Evolutionary conservation across 2,888 invertebrate species (phyloP).

Genomic region (Zelleria hepariella): DNA sequence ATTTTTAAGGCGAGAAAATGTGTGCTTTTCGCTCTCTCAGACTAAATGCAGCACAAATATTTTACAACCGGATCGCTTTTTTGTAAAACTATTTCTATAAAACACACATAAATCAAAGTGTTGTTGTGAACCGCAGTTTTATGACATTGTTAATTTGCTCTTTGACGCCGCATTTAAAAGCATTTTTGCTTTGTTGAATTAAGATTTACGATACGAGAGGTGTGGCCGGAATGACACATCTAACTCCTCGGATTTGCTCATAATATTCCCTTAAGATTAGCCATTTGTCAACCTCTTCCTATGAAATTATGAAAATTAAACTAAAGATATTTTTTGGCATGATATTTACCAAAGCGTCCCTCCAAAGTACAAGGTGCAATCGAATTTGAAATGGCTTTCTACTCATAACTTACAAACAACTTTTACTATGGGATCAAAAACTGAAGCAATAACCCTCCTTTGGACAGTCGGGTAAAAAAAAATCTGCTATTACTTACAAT

Average conservation of each 20-base stretch:
- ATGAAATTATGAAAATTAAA: not conserved
- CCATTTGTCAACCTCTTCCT: conserved; percentile 2
- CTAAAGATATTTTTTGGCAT: too few species aligned
- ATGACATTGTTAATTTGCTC: conserved; percentile 5
- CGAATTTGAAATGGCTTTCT: too few species aligned
- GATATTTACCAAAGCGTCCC: too few species aligned
- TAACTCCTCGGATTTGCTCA: not conserved
- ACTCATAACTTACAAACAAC: too few species aligned
- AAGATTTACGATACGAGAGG: conserved; percentile 3
- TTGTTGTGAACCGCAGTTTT: not conserved
- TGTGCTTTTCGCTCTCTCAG: not conserved
- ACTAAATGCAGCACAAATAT: not conserved
- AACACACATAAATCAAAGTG: conserved; percentile 3
- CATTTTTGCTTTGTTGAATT: conserved; percentile 6
- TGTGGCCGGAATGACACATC: not conserved
- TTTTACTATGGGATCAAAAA: too few species aligned
- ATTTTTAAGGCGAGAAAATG: too few species aligned
- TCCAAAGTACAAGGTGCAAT: too few species aligned
- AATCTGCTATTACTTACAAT: too few species aligned
- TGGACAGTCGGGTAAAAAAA: too few species aligned
- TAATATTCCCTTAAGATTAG: conserved; percentile 11
- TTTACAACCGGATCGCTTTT: conserved; percentile 18
- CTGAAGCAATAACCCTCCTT: too few species aligned
- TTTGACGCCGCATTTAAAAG: conserved; percentile 7
- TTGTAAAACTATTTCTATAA: conserved; percentile 10